Evolutionary conservation across 2,888 invertebrate genomes (phyloP), one percentile per base, ranked within the genome.

Genomic region (Acleris holmiana): DNA sequence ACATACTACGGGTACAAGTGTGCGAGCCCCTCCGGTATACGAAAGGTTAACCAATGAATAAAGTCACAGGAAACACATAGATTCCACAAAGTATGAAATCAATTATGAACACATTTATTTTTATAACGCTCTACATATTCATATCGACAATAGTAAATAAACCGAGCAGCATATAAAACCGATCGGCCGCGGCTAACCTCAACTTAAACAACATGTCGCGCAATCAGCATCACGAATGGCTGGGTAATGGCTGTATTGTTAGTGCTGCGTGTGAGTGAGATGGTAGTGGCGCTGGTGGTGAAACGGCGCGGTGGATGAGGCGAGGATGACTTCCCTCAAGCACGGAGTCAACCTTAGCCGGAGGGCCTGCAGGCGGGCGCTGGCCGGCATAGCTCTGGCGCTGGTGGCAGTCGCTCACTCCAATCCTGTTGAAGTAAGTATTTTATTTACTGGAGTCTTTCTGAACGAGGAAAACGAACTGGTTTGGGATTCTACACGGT

Each of bases 291-390:
- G 41, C n/a, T 41, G 72, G 35, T 41, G n/a, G 4, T n/a, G 13
- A 15, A n/a, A 35, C 40, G 35, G 21, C 59, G 67, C 57, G 51
- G 73, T 71, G 76, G 73, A 69, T 71, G 70, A 61, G 67, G 35
- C 35, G 35, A 63, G 71, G 53, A 94, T 93, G 94, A 93, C 94
- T 81, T 92, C 94, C 68, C 83, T 95, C 79, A 91, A 93, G 85
- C 95, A 95, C 85, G 94, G 95, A 79, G 95, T 95, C 78, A 95
- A 95, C 85, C 86, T 95, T 77, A 95, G 95, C 74, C 89, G 95
- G 73, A 93, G 95, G 72, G 95, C 95, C 68, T 95, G 95, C 91
- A 95, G 95, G 94, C 86, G 82, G 71, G 72, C 70, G 59, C 46
- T 77, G 15, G 61, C 76, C 48, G 68, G 81, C 70, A 69, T 71